Evolutionary conservation across 2,113 vertebrate species (phyloP).

Genomic region (Centropristis striata): DNA sequence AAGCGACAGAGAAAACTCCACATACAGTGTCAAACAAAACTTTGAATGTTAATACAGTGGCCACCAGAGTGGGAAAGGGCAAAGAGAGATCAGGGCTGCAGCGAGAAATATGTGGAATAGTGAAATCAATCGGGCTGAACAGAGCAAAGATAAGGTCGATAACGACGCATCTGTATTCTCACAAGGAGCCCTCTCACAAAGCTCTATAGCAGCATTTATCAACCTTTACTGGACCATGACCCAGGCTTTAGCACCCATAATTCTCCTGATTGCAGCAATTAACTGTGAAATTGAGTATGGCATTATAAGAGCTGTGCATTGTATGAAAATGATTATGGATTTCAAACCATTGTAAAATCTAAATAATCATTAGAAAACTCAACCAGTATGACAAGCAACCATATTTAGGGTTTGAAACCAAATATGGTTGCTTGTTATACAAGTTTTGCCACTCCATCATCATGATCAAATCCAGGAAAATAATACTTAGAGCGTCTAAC

Average conservation of each 20-base stretch:
- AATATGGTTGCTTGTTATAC: neutral
- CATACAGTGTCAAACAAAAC: slow-evolving; percentile 11
- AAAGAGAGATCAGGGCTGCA: slow-evolving; percentile 25
- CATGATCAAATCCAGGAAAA: neutral
- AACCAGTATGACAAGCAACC: neutral
- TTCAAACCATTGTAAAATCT: neutral
- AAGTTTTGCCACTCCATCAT: neutral
- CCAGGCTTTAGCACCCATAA: slow-evolving; percentile 28
- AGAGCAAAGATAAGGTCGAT: slow-evolving; percentile 34
- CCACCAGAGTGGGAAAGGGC: slow-evolving; percentile 12
- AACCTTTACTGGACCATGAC: slow-evolving; percentile 55
- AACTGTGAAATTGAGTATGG: slow-evolving; percentile 46
- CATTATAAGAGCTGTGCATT: slow-evolving; percentile 9
- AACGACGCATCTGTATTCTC: slow-evolving; percentile 45
- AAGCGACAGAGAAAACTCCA: neutral
- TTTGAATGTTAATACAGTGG: slow-evolving; percentile 8
- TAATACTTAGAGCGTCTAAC: neutral
- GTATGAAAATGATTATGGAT: neutral
- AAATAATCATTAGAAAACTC: neutral
- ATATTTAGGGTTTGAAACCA: neutral
- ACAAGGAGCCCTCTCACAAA: slow-evolving; percentile 1
- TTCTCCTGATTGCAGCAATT: slow-evolving; percentile 39
- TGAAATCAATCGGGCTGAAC: slow-evolving; percentile 24
- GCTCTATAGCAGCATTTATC: slow-evolving; percentile 33
- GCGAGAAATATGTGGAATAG: slow-evolving; percentile 32